Conservation (phyloP, 1,140 invertebrate species). For the Drosophila athabasca region DNA sequence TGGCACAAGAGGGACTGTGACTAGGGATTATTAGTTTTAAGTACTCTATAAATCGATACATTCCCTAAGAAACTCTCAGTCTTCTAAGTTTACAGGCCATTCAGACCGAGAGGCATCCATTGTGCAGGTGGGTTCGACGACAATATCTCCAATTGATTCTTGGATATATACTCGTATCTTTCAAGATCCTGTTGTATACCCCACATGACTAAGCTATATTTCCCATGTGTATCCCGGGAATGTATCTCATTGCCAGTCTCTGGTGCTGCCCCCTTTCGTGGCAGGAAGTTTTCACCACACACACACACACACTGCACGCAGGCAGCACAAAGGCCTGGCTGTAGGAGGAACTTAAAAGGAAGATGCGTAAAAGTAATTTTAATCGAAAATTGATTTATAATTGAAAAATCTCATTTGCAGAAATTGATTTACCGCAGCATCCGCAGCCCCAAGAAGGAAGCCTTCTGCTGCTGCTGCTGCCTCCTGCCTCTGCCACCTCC, state of each 20-base stretch:
- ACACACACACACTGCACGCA: slow-evolving; percentile 4
- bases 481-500: neutral
- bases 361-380: slow-evolving; percentile 81
- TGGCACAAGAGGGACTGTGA: too few species aligned
- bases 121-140: too few species aligned
- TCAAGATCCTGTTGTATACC: too few species aligned
- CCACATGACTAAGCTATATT: neutral
- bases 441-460: slow-evolving; percentile 56
- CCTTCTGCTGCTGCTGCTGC: neutral
- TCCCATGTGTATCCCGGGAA: neutral
- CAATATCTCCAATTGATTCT: too few species aligned
- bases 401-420: slow-evolving; percentile 83
- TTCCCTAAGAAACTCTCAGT: too few species aligned
- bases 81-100: too few species aligned
- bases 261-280: slow-evolving; percentile 14
- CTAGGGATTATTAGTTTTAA: too few species aligned
- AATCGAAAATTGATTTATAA: slow-evolving; percentile 84
- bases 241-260: neutral
- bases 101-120: too few species aligned
- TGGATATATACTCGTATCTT: too few species aligned
- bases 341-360: slow-evolving; percentile 49
- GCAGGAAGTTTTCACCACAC: slow-evolving; percentile 53
- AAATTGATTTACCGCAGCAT: slow-evolving; percentile 83
- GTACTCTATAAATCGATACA: too few species aligned
- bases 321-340: slow-evolving; percentile 17